Conservation (phyloP, 2,888 invertebrate genomes). For the Ariolimax columbianus region DNA sequence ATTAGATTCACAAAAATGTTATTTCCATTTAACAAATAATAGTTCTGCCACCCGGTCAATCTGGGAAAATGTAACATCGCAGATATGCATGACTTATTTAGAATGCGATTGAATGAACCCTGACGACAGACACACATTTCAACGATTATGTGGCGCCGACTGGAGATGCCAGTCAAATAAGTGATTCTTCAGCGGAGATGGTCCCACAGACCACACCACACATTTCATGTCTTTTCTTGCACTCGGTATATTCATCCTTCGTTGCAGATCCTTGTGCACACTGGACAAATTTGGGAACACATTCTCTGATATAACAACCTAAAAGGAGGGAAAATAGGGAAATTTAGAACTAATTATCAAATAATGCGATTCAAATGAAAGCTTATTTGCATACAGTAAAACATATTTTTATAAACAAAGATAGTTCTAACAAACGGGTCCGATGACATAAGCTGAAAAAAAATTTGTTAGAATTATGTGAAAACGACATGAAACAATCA, state of each 20-base stretch:
- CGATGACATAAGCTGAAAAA: too few relatives aligned
- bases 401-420: too few relatives aligned
- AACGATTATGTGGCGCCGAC: background rate
- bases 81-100: background rate
- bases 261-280: constrained; percentile 14
- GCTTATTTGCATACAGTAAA: too few relatives aligned
- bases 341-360: too few relatives aligned
- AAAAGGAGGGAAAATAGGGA: background rate
- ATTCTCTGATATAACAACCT: constrained; percentile 20
- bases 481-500: too few relatives aligned
- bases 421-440: too few relatives aligned
- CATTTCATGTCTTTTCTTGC: constrained; percentile 24
- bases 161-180: constrained; percentile 11
- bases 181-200: background rate
- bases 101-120: background rate
- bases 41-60: background rate
- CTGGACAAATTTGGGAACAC: constrained; percentile 23
- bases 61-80: background rate
- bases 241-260: background rate
- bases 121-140: background rate
- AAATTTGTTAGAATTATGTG: too few relatives aligned
- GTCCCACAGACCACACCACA: background rate
- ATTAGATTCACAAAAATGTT: too few relatives aligned
- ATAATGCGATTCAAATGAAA: too few relatives aligned
- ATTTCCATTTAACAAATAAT: background rate